Base-by-base conservation (phyloP, 1,140 invertebrate genomes). In the Arion vulgaris region DNA sequence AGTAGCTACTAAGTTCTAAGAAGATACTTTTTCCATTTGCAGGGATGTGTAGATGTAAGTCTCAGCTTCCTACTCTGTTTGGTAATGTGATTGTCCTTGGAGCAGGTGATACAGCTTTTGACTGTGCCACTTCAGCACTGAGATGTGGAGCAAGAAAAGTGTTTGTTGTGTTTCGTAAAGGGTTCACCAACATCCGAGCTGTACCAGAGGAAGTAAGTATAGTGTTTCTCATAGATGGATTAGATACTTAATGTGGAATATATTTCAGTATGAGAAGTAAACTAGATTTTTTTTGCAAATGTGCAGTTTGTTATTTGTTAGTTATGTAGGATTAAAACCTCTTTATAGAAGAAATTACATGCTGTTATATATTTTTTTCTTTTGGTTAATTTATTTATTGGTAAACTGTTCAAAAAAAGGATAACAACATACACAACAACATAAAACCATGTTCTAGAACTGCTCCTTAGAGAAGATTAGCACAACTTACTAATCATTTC, bases 91-190 rank as follows among this genome's bases (percentile, higher is more conserved):
- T 99, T 82, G 98, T 99, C 0, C 91, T 99, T 2, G 98, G 98
- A 0, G 97, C 98, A 26, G 98, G 98, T 0, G 98, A 99, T 91
- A 99, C 98, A 0, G 98, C 98, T 0, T 99, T 99, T 92, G 98
- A 99, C 93, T 99, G 98, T 92, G 98, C 98, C 0, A 99, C 98
- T 0, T 99, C 98, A 0, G 98, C 98, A 0, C 92, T 99, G 7
- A 93, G 98, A 34, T 99, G 98, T 91, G 98, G 98, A 0, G 98
- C 98, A 0, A 94, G 93, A 51, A 95, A 96, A 82, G 98, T 99
- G 0, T 98, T 95, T 88, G 96, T 99, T 0, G 95, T 98, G 15
- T 99, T 99, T 92, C 93, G 95, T 94, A 92, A 96, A 93, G 98
- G 98, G 0, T 98, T 98, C 86, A 96, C 95, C 23, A 97, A 98